Base-by-base conservation (phyloP, 1,140 invertebrate species). In the Pseudomyrmex concolor region DNA sequence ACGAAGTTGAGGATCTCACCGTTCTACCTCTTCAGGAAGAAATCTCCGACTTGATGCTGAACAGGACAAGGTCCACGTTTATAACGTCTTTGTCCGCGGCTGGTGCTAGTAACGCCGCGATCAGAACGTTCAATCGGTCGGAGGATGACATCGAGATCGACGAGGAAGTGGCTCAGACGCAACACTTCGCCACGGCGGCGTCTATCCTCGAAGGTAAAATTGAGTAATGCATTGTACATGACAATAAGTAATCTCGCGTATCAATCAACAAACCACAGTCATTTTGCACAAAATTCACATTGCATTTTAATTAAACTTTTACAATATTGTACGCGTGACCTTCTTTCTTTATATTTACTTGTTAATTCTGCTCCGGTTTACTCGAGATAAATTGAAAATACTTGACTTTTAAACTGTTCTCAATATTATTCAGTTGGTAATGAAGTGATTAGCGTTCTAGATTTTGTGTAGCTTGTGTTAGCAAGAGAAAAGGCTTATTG, bases 11-110 rank as follows among this genome's bases (percentile, higher is more conserved):
- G 55, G 86, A 90, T 80, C 85, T 93, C 34, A 92, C 91, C n/a
- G 93, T 93, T 25, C 71, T 92, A 71, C 91, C 93, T 25, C 68
- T 93, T 15, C 89, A 85, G 73, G 86, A 88, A 51, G 90, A 89
- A 67, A 84, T 86, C 19, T 86, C 87, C 63, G 91, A 90, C 22
- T 76, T 92, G 76, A 83, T 89, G 62, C 83, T 91, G 57, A 91
- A 92, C 63, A 89, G 84, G 72, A 91, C 89, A 10, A 87, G 71
- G 13, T 74, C 87, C 1, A 83, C 82, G 12, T 71, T 85, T 48
- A n/a, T 74, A 10, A 54, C 74, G 9, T 90, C 89, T 15, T 82
- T 88, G 12, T 86, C 80, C 7, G 15, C 73, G 5, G 81, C 76
- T 8, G 86, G 84, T 8, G 74, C 78, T 4, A 68, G 66, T 15